Conservation (phyloP, 2,113 vertebrate species). For the Cyanoderma ruficeps region DNA sequence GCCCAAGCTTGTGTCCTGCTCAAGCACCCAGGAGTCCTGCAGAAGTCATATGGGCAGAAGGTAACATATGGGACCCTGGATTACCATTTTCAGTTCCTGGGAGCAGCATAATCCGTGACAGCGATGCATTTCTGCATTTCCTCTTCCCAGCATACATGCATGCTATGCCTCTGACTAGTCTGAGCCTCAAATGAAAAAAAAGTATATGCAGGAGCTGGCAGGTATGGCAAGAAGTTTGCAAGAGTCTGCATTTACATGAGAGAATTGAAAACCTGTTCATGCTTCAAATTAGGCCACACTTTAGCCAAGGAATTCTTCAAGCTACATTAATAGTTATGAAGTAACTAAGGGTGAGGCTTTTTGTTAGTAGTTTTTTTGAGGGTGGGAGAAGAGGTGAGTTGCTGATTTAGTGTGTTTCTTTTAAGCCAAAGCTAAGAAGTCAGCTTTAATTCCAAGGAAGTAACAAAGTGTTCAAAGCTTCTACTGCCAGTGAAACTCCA, state of each 20-base stretch:
- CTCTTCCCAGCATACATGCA: background rate
- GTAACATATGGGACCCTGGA: background rate
- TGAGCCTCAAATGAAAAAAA: background rate
- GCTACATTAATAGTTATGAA: background rate
- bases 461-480: background rate
- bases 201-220: background rate
- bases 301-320: background rate
- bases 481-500: background rate
- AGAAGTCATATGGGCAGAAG: rapidly evolving
- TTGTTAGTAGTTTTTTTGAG: background rate
- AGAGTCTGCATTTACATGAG: background rate
- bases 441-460: background rate
- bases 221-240: background rate
- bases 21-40: background rate
- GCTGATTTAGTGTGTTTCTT: background rate
- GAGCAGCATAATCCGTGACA: background rate
- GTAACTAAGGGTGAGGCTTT: background rate
- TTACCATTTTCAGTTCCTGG: background rate
- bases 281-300: background rate
- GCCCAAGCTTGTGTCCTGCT: rapidly evolving
- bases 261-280: background rate
- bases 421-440: background rate
- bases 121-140: rapidly evolving
- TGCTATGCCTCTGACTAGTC: background rate
- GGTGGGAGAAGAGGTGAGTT: background rate